Conservation (phyloP, 1,140 invertebrate genomes). For the Spodoptera litura region DNA sequence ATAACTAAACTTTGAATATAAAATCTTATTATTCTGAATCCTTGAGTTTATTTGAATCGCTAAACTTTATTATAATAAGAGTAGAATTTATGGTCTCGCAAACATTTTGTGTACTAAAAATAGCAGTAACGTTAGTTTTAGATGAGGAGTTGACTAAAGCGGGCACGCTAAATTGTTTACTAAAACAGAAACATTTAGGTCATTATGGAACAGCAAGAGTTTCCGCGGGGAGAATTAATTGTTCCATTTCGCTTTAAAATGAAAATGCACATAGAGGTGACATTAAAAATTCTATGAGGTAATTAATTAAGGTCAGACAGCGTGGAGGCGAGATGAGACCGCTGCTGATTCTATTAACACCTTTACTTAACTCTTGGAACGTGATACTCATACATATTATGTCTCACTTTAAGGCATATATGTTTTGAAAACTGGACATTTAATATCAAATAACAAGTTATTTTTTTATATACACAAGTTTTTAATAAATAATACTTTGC, state of each 20-base stretch:
- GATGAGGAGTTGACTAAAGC: background rate
- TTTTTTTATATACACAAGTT: too few relatives aligned
- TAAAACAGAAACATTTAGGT: background rate
- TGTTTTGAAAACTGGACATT: too few relatives aligned
- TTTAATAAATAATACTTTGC: too few relatives aligned
- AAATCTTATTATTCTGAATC: constrained; percentile 25
- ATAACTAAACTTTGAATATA: constrained; percentile 33
- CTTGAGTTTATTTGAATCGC: constrained; percentile 2
- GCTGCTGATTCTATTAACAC: constrained; percentile 38
- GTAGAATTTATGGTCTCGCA: background rate
- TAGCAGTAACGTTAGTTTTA: background rate
- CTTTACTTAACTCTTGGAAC: constrained; percentile 15
- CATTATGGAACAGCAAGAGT: constrained; percentile 6
- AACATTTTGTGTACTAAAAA: background rate
- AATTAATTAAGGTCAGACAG: constrained; percentile 54
- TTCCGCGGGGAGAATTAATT: constrained; percentile 29
- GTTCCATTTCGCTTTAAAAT: constrained; percentile 43
- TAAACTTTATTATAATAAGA: constrained; percentile 2
- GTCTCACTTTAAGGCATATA: too few relatives aligned
- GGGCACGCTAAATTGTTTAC: background rate
- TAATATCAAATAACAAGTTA: too few relatives aligned
- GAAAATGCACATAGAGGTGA: constrained; percentile 53
- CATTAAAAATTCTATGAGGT: constrained; percentile 56
- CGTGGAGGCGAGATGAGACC: constrained; percentile 11
- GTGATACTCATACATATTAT: background rate